Evolutionary conservation across 1,140 invertebrate genomes (phyloP), one percentile per base, ranked within the genome.

Genomic region (Pseudomyrmex gracilis): DNA sequence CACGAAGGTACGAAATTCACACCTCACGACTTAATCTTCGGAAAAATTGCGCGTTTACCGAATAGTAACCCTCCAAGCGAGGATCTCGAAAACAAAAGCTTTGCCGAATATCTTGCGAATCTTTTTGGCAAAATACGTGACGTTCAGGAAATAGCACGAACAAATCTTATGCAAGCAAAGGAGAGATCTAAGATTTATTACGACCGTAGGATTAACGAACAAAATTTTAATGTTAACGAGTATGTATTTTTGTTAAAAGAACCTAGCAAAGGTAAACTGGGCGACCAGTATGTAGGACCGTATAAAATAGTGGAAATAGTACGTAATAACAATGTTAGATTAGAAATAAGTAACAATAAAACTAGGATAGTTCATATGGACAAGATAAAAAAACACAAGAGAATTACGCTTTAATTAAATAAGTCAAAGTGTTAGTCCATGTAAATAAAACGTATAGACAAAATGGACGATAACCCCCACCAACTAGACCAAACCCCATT

Each of bases 1-100:
- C 92, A 94, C 61, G 76, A 71, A 51, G 61, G 85, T 0, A 70
- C 64, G 0, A 15, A 20, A 13, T 57, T 53, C 1, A 76, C 55
- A 0, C 73, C 73, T 0, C 67, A 71, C 47, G 73, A 84, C 15
- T 24, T 60, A 1, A 34, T 73, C 9, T 73, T 60, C 47, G 55
- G 70, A 0, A 13, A 60, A 8, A 24, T 73, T n/a, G 57, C 34
- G 12, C 8, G 60, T 22, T 9, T 53, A n/a, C 73, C 47, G 4
- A 0, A 22, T 2, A 22, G 7, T 7, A 20, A 45, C 10, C 12
- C 15, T 8, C 1, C 2, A 1, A 1, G 4, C 1, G 13, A 43
- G 2, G 13, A 53, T 7, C 7, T 10, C 9, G 9, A 45, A 49
- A 51, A n/a, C 13, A 47, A 61, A 45, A 76, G 70, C 1, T 84